Conservation (phyloP, 2,888 invertebrate species). For the Drosophila lutescens region DNA sequence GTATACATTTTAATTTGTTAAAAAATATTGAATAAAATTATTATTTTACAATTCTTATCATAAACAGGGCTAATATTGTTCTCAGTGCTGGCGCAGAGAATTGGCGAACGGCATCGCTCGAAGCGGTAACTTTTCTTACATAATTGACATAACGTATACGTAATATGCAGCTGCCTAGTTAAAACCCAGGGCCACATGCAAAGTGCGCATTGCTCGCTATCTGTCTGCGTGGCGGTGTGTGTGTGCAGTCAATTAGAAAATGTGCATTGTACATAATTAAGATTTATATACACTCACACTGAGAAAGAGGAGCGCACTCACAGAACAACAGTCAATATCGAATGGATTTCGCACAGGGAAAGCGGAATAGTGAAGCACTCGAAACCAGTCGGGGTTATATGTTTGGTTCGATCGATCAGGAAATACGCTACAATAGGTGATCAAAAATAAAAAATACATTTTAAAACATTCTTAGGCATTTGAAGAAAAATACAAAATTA, state of each 20-base stretch:
- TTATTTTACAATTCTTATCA: too few relatives aligned
- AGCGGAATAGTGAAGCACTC: constrained; percentile 17
- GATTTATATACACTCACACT: constrained; percentile 67
- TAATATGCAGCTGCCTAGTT: constrained; percentile 57
- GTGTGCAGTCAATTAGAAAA: constrained; percentile 73
- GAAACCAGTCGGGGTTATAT: not conserved
- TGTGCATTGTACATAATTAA: constrained; percentile 78
- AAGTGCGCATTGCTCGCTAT: constrained; percentile 4
- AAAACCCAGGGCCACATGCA: constrained; percentile 13
- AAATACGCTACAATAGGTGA: constrained; percentile 4
- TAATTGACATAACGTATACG: constrained; percentile 76
- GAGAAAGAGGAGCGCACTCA: constrained; percentile 27
- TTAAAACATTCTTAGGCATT: too few relatives aligned
- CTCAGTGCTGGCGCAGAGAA: constrained; percentile 16
- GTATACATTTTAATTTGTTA: too few relatives aligned
- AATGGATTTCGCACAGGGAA: constrained; percentile 30
- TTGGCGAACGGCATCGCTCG: constrained; percentile 20
- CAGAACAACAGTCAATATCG: constrained; percentile 46
- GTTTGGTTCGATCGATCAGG: not conserved
- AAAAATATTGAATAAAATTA: too few relatives aligned
- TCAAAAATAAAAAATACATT: too few relatives aligned
- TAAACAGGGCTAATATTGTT: too few relatives aligned
- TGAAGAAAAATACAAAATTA: not conserved
- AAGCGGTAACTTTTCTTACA: constrained; percentile 70
- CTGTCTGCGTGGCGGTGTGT: constrained; percentile 17